Evolutionary conservation across 1,140 invertebrate species (phyloP).

Genomic region (Kradibia gibbosae): DNA sequence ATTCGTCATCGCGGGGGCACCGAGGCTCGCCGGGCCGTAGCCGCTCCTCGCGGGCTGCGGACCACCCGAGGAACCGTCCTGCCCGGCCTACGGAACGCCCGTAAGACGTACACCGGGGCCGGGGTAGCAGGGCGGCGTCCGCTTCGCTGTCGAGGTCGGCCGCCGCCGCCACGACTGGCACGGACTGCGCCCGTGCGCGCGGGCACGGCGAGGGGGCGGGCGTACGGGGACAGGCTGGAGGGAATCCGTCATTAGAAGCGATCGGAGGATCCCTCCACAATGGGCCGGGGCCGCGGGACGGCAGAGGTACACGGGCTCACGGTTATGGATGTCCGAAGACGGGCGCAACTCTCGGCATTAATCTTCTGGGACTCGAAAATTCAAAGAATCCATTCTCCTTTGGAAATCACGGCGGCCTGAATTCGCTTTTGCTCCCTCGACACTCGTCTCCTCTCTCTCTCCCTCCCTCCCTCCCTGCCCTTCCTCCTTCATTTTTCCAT

Average conservation of each 20-base stretch:
- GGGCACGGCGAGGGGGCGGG: not conserved
- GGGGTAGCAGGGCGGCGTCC: not conserved
- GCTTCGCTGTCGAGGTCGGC: not conserved
- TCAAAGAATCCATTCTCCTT: conserved; percentile 62
- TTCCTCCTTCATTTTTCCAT: conserved; percentile 36
- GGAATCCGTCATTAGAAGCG: conserved; percentile 41
- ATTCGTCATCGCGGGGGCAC: conserved; percentile 49
- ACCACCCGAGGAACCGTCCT: conserved; percentile 43
- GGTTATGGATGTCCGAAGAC: conserved; percentile 54
- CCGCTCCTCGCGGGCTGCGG: not conserved
- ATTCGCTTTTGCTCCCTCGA: conserved; percentile 47
- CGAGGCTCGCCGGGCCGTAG: not conserved
- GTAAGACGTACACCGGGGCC: not conserved
- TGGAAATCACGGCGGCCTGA: conserved; percentile 51
- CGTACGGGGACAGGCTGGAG: not conserved
- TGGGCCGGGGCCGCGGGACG: conserved; percentile 1
- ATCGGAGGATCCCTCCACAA: conserved; percentile 37
- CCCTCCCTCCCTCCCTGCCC: conserved; percentile 38
- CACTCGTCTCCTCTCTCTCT: conserved; percentile 41
- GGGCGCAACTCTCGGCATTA: conserved; percentile 51
- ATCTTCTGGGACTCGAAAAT: conserved; percentile 60
- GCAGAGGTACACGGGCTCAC: not conserved
- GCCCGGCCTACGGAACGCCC: not conserved
- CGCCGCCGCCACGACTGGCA: not conserved
- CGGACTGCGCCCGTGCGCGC: not conserved